Percentiles rank a stretch among this genome's conserved stretches.
These are phyloP conservation scores for Neoseiulus cucumeris DNA, from an alignment of 1,140 invertebrate genomes.

Conservation along the genomic window DNA sequence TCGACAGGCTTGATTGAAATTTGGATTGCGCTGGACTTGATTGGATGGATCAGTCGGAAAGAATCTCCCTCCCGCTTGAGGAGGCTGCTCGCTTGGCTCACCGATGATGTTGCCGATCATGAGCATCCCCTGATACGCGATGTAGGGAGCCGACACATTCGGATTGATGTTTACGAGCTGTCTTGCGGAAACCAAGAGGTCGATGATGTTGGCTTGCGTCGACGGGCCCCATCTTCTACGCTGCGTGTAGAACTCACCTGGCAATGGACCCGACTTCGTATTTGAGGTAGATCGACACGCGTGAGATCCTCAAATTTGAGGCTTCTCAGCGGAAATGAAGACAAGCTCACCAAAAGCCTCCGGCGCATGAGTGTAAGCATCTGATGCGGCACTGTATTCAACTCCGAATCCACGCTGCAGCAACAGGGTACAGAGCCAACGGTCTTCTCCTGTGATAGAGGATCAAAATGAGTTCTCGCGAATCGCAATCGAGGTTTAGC, in stretches of 20 bases:
- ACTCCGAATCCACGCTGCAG: constrained; percentile 42
- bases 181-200: constrained; percentile 35
- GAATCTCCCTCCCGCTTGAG: too few relatives aligned
- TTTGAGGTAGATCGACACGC: too few relatives aligned
- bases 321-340: not conserved
- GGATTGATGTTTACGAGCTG: constrained; percentile 35
- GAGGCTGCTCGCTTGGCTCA: too few relatives aligned
- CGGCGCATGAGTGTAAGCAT: constrained; percentile 42
- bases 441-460: constrained; percentile 34
- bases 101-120: constrained; percentile 38
- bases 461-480: too few relatives aligned
- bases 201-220: constrained; percentile 44
- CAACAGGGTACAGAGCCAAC: constrained; percentile 42
- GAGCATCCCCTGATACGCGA: constrained; percentile 32
- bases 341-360: constrained; percentile 29
- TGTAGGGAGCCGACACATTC: constrained; percentile 38
- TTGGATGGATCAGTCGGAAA: too few relatives aligned
- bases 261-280: too few relatives aligned
- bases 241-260: constrained; percentile 40
- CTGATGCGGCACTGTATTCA: constrained; percentile 42
- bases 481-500: too few relatives aligned
- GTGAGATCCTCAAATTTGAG: not conserved
- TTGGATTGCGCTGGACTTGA: too few relatives aligned
- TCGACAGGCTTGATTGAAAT: too few relatives aligned
- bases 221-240: constrained; percentile 42